phyloP scores from a whole-genome alignment of 1,140 invertebrate species.

The Scaptomyza pallida region DNA sequence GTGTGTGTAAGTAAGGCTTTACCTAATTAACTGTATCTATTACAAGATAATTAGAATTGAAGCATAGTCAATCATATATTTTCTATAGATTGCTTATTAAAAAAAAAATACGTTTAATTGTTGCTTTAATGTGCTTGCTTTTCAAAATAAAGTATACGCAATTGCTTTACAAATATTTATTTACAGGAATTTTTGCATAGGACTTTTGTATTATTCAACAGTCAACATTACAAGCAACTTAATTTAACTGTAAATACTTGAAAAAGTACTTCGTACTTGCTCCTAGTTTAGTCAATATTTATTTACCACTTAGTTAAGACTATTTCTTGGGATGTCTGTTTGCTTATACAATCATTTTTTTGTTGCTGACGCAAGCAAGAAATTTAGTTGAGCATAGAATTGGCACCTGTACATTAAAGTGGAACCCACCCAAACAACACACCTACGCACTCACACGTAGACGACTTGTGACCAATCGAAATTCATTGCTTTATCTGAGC shows the following conservation, averaged over 20 bases:
- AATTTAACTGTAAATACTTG: slow-evolving; percentile 3
- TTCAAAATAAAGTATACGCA: too few species aligned
- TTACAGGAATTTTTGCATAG: too few species aligned
- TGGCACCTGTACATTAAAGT: slow-evolving; percentile 18
- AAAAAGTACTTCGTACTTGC: background rate
- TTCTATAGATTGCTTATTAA: too few species aligned
- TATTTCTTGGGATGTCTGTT: slow-evolving; percentile 14
- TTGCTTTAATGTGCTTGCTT: too few species aligned
- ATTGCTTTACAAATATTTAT: too few species aligned
- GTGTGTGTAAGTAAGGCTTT: too few species aligned
- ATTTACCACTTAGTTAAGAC: slow-evolving; percentile 10
- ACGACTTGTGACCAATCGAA: slow-evolving; percentile 50
- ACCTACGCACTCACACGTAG: slow-evolving; percentile 10
- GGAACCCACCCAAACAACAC: slow-evolving; percentile 17
- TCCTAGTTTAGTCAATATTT: slow-evolving; percentile 4
- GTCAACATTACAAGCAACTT: background rate
- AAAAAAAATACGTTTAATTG: too few species aligned
- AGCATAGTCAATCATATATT: too few species aligned
- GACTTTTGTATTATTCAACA: background rate
- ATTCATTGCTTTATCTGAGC: slow-evolving; percentile 53
- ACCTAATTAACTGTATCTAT: too few species aligned
- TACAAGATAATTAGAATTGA: too few species aligned
- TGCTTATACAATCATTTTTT: slow-evolving; percentile 46
- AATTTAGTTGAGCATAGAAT: slow-evolving; percentile 44
- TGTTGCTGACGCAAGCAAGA: slow-evolving; percentile 21